These are phyloP conservation scores for Osmoderma eremita DNA, from an alignment of 2,888 invertebrate genomes.

Conservation along the genomic window DNA sequence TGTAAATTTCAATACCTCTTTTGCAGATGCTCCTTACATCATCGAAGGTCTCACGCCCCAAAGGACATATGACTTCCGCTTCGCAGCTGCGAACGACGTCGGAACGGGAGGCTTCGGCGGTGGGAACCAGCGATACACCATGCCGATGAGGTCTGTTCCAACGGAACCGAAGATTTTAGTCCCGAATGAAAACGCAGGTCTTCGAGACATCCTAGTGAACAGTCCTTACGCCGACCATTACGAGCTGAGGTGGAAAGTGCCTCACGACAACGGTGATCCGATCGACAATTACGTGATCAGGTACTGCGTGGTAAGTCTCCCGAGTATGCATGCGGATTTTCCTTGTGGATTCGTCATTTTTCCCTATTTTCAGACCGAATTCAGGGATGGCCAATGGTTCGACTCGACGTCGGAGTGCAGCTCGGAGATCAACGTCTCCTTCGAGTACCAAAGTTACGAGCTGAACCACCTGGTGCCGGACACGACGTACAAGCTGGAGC, in stretches of 20 bases:
- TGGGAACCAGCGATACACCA: constrained; percentile 71
- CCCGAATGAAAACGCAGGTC: constrained; percentile 61
- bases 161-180: constrained; percentile 75
- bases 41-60: constrained; percentile 82
- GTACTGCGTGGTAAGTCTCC: constrained; percentile 78
- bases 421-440: constrained; percentile 70
- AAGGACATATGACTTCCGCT: constrained; percentile 82
- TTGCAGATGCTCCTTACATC: constrained; percentile 77
- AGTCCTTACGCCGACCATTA: constrained; percentile 81
- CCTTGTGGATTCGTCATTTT: background rate
- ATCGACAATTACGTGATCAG: constrained; percentile 84
- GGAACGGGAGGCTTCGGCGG: constrained; percentile 80
- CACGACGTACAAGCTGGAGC: constrained; percentile 84
- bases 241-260: constrained; percentile 85
- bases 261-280: constrained; percentile 89
- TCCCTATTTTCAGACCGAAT: constrained; percentile 68
- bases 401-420: constrained; percentile 66
- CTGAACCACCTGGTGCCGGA: constrained; percentile 78
- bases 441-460: constrained; percentile 73
- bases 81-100: constrained; percentile 86
- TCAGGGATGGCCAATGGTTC: constrained; percentile 75
- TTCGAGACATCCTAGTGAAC: constrained; percentile 65
- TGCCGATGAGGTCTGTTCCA: constrained; percentile 81
- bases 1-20: background rate
- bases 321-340: background rate